Conservation (phyloP, 2,113 vertebrate genomes). For the Synodontis membranacea region DNA sequence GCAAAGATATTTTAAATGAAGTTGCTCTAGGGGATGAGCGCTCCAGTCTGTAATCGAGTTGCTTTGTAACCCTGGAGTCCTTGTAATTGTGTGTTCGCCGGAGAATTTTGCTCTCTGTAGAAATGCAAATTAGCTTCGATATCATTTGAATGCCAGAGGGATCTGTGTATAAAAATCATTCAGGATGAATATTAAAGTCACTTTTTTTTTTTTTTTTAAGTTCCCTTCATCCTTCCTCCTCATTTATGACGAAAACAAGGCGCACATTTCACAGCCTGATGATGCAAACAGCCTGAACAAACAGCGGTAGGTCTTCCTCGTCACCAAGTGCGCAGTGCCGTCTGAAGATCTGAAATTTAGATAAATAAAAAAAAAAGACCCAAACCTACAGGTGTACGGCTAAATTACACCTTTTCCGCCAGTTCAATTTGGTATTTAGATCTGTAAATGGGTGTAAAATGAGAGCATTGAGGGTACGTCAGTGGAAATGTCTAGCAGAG, state of each 20-base stretch:
- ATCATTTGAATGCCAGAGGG: background rate
- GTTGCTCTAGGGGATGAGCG: background rate
- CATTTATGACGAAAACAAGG: background rate
- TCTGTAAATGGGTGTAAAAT: background rate
- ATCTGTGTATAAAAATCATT: conserved; percentile 9
- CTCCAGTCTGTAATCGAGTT: conserved; percentile 3
- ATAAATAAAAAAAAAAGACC: background rate
- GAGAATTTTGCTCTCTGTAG: background rate
- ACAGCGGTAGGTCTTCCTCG: background rate
- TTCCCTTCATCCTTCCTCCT: background rate
- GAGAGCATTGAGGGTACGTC: background rate
- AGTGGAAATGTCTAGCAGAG: background rate
- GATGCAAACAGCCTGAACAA: background rate
- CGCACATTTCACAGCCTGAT: background rate
- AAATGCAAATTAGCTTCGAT: background rate
- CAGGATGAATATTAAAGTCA: background rate
- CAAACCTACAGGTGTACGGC: background rate
- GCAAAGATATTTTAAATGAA: conserved; percentile 23
- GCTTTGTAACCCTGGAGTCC: background rate
- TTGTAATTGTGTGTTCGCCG: background rate
- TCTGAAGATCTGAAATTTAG: background rate
- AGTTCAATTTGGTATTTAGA: background rate
- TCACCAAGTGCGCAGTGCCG: background rate
- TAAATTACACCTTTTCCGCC: background rate
- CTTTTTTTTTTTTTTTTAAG: conserved; percentile 1